phyloP scores from a whole-genome alignment of 2,797 vertebrate species.

The Eleutherodactylus coqui region DNA sequence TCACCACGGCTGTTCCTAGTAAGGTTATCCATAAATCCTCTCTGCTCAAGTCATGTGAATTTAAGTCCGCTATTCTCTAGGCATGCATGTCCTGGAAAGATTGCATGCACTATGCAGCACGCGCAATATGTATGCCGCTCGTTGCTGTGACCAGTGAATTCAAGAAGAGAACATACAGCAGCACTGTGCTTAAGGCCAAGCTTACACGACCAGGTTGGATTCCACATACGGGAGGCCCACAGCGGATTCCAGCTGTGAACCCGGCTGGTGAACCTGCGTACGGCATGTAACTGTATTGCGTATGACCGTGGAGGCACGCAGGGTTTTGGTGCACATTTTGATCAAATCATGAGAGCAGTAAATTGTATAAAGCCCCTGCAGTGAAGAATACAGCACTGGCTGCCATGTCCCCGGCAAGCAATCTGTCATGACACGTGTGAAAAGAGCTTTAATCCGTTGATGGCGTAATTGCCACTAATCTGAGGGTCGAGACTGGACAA shows the following conservation, averaged over 20 bases:
- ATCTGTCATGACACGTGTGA: background rate
- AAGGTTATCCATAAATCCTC: background rate
- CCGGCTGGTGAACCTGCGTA: too few species aligned
- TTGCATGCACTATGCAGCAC: background rate
- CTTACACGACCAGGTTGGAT: too few species aligned
- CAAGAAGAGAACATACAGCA: too few species aligned
- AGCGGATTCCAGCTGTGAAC: too few species aligned
- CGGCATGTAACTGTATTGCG: too few species aligned
- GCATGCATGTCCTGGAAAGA: background rate
- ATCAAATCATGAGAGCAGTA: too few species aligned
- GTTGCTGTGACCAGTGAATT: background rate
- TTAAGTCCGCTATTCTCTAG: background rate
- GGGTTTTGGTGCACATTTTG: too few species aligned
- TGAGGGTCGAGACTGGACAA: background rate
- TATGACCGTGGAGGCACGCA: too few species aligned
- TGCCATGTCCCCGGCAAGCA: background rate
- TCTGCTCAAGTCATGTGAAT: background rate
- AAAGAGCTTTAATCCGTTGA: background rate
- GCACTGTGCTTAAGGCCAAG: too few species aligned
- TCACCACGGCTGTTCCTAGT: background rate
- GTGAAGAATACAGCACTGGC: background rate
- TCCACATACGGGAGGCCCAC: too few species aligned
- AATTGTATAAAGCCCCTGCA: background rate
- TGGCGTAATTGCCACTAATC: background rate
- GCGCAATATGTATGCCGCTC: background rate